These are phyloP conservation scores for Caenorhabditis tropicalis DNA, from an alignment of 1,140 invertebrate genomes.

Conservation along the genomic window DNA sequence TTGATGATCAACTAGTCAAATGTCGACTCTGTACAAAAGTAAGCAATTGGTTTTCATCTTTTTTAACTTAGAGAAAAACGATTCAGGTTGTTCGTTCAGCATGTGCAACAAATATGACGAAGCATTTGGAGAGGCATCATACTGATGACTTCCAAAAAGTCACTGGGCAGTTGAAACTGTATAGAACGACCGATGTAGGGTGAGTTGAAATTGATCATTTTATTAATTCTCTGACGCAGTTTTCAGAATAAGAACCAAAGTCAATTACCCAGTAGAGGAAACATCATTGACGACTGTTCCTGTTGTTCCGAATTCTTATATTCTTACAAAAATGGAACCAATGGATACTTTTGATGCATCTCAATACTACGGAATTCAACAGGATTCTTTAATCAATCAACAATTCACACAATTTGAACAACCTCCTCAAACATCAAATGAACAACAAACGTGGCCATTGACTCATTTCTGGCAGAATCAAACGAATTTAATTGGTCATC, in stretches of 20 bases:
- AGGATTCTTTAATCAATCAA: neutral
- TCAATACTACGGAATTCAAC: conserved; percentile 18
- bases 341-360: conserved; percentile 4
- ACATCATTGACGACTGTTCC: neutral
- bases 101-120: conserved; percentile 56
- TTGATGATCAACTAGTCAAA: conserved; percentile 50
- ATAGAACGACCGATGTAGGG: conserved; percentile 3
- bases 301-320: neutral
- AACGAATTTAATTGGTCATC: neutral
- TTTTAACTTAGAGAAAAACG: neutral
- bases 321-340: conserved; percentile 18
- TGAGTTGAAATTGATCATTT: too few species aligned
- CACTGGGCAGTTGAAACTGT: conserved; percentile 32
- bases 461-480: conserved; percentile 17
- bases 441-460: conserved; percentile 1
- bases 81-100: conserved; percentile 54
- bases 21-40: conserved; percentile 49
- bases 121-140: conserved; percentile 54
- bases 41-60: neutral
- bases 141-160: conserved; percentile 46
- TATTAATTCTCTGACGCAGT: neutral
- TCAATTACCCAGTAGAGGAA: neutral
- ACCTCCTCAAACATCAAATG: neutral
- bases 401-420: conserved; percentile 18
- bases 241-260: neutral